Conservation (phyloP, 2,113 vertebrate genomes). For the Peromyscus polionotus region DNA sequence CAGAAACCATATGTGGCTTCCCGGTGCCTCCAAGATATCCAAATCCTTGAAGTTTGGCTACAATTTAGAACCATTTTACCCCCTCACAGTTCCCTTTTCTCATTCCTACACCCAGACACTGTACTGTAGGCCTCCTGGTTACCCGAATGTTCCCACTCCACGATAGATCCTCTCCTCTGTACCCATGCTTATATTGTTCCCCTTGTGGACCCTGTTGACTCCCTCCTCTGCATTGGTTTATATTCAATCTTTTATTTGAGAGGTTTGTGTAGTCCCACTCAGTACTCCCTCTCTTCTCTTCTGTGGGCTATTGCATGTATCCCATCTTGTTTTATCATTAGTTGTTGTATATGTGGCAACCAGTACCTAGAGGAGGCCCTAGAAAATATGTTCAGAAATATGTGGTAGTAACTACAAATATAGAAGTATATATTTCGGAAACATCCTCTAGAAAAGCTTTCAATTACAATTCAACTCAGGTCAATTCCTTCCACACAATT, state of each 20-base stretch:
- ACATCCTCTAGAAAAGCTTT: constrained; percentile 19
- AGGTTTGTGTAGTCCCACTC: background rate
- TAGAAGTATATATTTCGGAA: constrained; percentile 22
- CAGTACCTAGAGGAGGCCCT: background rate
- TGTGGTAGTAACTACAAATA: background rate
- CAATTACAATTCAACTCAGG: constrained; percentile 1
- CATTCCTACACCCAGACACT: background rate
- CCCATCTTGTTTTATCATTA: background rate
- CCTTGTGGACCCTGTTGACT: background rate
- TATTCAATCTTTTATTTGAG: background rate
- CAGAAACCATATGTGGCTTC: constrained; percentile 55
- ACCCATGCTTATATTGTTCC: background rate
- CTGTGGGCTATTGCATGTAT: background rate
- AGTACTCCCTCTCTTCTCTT: background rate
- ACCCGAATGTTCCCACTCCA: background rate
- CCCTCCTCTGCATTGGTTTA: background rate
- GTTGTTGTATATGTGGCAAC: background rate
- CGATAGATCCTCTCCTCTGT: background rate
- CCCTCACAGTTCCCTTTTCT: background rate
- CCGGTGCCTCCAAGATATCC: constrained; percentile 58
- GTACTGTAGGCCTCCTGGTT: background rate
- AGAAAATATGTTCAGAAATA: background rate
- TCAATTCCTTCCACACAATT: background rate
- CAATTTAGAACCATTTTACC: background rate
- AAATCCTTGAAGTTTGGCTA: constrained; percentile 23